Percentiles rank a stretch among this genome's conserved stretches.
Conservation (phyloP, 2,797 vertebrate genomes). For the Thripadectes ignobilis region DNA sequence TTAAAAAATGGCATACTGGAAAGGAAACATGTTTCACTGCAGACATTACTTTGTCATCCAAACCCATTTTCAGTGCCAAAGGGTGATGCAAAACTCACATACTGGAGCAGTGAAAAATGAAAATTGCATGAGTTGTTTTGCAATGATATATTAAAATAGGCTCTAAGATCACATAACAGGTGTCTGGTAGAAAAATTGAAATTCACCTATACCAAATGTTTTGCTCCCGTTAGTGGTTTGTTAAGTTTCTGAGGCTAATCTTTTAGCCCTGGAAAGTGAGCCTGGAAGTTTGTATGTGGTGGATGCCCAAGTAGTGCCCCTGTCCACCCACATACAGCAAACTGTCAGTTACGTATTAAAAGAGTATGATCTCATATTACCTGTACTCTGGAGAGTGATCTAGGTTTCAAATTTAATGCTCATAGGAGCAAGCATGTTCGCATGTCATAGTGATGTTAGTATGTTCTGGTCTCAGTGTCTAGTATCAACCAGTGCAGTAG, state of each 20-base stretch:
- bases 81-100: conserved; percentile 5
- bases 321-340: not conserved
- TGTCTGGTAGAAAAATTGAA: not conserved
- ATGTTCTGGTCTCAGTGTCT: not conserved
- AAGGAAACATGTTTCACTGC: conserved; percentile 33
- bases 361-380: not conserved
- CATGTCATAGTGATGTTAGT: not conserved
- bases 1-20: conserved; percentile 6
- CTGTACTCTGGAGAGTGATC: not conserved
- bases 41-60: conserved; percentile 44
- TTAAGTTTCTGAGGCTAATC: not conserved
- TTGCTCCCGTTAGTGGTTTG: not conserved
- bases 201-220: not conserved
- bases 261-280: not conserved
- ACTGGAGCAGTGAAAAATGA: not conserved
- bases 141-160: not conserved
- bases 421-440: not conserved
- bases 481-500: not conserved
- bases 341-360: not conserved
- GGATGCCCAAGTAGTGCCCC: accelerated
- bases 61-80: conserved; percentile 28
- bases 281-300: not conserved
- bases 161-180: not conserved
- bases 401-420: not conserved
- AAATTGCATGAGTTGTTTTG: conserved; percentile 1